phyloP scores from a whole-genome alignment of 2,113 vertebrate species.

The Camelus bactrianus region DNA sequence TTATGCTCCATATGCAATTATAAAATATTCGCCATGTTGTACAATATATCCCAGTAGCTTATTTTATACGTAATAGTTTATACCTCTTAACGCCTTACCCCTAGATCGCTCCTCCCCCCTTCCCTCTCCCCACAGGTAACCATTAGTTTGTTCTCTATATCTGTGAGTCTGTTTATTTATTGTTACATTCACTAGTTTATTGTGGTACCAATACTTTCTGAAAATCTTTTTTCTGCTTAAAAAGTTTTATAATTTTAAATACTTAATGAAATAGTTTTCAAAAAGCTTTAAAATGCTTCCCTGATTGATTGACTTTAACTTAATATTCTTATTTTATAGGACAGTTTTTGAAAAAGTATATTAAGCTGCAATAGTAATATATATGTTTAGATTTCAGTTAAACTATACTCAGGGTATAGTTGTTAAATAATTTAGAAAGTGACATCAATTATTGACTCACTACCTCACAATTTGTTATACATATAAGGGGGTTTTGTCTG shows the following conservation, averaged over 20 bases:
- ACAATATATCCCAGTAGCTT: neutral
- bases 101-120: neutral
- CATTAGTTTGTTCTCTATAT: neutral
- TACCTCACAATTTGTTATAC: neutral
- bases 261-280: neutral
- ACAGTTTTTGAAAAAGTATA: neutral
- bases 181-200: neutral
- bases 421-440: constrained; percentile 54
- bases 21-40: neutral
- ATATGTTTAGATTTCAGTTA: neutral
- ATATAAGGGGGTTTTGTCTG: neutral
- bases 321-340: neutral
- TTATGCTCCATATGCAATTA: neutral
- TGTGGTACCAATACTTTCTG: neutral
- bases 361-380: neutral
- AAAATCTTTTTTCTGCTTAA: neutral
- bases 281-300: neutral
- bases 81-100: neutral
- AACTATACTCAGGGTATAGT: neutral
- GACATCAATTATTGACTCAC: neutral
- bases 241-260: constrained; percentile 9
- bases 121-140: neutral
- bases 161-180: neutral
- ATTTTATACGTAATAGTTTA: neutral
- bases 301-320: neutral